Evolutionary conservation across 2,888 invertebrate species (phyloP).

Genomic region (Aquatica leii): DNA sequence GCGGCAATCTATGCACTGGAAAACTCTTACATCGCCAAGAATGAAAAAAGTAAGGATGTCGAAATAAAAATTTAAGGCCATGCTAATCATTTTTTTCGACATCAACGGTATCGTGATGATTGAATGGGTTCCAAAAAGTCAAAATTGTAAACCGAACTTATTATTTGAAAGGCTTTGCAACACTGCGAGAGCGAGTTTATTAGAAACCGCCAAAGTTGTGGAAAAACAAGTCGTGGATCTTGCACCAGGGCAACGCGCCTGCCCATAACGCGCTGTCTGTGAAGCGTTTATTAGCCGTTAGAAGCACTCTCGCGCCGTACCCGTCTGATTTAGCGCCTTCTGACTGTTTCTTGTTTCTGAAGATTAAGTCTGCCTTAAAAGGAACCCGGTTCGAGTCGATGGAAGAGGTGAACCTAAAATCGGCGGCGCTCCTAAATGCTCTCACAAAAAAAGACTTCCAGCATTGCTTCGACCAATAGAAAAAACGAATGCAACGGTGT

Average conservation of each 20-base stretch:
- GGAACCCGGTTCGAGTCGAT: not conserved
- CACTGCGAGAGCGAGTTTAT: not conserved
- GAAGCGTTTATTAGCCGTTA: not conserved
- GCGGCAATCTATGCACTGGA: conserved; percentile 36
- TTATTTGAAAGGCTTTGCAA: not conserved
- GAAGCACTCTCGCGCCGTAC: conserved; percentile 28
- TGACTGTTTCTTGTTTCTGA: conserved; percentile 22
- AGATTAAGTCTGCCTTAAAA: conserved; percentile 20
- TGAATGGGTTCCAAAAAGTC: conserved; percentile 6
- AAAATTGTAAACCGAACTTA: not conserved
- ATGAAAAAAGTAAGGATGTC: conserved; percentile 4
- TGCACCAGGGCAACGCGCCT: conserved; percentile 1
- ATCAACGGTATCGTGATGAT: not conserved
- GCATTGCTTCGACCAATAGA: conserved; percentile 17
- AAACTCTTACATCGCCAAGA: conserved; percentile 31
- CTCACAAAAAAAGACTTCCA: not conserved
- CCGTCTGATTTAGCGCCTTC: conserved; percentile 38
- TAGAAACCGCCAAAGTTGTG: not conserved
- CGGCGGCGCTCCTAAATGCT: not conserved
- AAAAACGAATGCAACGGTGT: too few species aligned
- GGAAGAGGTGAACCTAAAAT: not conserved
- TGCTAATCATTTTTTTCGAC: conserved; percentile 8
- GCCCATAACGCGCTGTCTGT: not conserved
- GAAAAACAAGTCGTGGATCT: not conserved
- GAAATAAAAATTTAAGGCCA: conserved; percentile 8